Conservation (phyloP, 2,888 invertebrate genomes). For the Drosophila neoperkinsi region DNA sequence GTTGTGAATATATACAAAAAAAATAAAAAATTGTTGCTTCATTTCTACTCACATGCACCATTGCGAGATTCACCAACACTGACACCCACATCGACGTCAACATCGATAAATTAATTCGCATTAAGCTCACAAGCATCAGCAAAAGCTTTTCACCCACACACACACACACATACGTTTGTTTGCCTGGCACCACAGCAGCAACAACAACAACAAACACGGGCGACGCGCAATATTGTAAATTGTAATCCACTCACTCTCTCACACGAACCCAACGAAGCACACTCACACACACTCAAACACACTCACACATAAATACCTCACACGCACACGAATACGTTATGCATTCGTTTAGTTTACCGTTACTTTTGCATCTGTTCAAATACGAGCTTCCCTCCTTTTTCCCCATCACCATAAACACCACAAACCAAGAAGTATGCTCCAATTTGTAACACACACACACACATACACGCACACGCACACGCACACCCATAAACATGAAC, state of each 20-base stretch:
- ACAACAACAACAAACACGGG: conserved; percentile 24
- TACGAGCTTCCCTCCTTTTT: conserved; percentile 10
- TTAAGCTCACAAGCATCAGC: conserved; percentile 14
- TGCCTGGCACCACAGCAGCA: conserved; percentile 26
- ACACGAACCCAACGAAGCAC: neutral
- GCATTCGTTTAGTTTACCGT: conserved; percentile 48
- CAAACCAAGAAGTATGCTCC: conserved; percentile 28
- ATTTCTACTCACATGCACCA: conserved; percentile 30
- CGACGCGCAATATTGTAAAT: conserved; percentile 35
- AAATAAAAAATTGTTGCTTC: conserved; percentile 34
- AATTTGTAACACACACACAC: conserved; percentile 14
- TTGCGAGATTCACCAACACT: conserved; percentile 23
- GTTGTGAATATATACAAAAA: conserved; percentile 36
- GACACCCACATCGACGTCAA: conserved; percentile 6
- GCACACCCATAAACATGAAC: neutral
- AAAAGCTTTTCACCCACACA: conserved; percentile 13
- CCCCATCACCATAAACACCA: conserved; percentile 2
- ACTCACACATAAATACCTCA: conserved; percentile 3
- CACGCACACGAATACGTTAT: conserved; percentile 31
- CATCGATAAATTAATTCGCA: conserved; percentile 2
- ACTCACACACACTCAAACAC: conserved; percentile 10
- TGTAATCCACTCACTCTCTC: conserved; percentile 4
- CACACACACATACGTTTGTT: conserved; percentile 19
- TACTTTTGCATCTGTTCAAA: conserved; percentile 27
- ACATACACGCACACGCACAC: conserved; percentile 7